Percentiles rank a stretch among this genome's conserved stretches.
phyloP scores from a whole-genome alignment of 2,797 vertebrate genomes.

The Simalia tracyae region DNA sequence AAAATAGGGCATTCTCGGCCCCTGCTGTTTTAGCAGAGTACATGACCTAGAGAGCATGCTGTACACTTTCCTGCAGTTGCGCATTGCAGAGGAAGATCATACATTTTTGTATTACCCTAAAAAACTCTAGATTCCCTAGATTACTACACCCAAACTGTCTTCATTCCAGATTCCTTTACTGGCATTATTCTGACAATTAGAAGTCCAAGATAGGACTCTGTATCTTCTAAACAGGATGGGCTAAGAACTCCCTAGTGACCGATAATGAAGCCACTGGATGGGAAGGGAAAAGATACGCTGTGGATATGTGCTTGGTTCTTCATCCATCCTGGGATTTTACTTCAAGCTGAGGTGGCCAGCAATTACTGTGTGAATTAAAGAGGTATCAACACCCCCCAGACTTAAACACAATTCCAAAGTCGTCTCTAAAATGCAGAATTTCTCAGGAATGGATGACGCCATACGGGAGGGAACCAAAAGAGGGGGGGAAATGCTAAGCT shows the following conservation, averaged over 20 bases:
- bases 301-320: constrained; percentile 37
- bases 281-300: constrained; percentile 27
- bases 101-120: background rate
- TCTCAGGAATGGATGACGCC: constrained; percentile 22
- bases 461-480: background rate
- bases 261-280: constrained; percentile 1
- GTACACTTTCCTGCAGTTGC: background rate
- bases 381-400: constrained; percentile 19
- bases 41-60: background rate
- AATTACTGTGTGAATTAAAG: constrained; percentile 6
- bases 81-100: background rate
- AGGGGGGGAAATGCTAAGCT: background rate
- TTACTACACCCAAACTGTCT: background rate
- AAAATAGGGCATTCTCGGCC: background rate
- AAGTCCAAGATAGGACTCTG: background rate
- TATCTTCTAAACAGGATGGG: background rate
- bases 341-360: constrained; percentile 29
- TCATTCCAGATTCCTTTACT: background rate
- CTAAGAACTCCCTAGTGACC: background rate
- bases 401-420: constrained; percentile 38
- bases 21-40: background rate
- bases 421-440: constrained; percentile 10
- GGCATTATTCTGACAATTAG: background rate
- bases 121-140: background rate
- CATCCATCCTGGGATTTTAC: constrained; percentile 25